Conservation (phyloP, 2,888 invertebrate species). For the Tribolium freemani region DNA sequence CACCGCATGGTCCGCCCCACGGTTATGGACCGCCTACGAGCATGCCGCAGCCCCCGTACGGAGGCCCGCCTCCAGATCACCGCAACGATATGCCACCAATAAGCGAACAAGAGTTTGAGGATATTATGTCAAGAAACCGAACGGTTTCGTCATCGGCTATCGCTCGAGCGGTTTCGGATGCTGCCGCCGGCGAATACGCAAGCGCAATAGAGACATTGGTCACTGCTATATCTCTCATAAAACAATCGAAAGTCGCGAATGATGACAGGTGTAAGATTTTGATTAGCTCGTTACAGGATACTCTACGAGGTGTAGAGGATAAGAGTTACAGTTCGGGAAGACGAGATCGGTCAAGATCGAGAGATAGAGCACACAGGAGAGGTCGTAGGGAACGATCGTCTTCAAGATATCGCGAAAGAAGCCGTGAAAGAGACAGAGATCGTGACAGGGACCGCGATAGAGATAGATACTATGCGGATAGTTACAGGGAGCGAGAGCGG, state of each 20-base stretch:
- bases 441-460: constrained; percentile 69
- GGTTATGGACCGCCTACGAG: constrained; percentile 71
- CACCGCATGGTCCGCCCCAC: constrained; percentile 60
- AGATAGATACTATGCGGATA: constrained; percentile 66
- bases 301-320: constrained; percentile 96
- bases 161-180: constrained; percentile 96
- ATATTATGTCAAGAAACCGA: constrained; percentile 96
- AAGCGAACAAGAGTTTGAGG: constrained; percentile 97
- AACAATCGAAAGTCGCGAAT: constrained; percentile 91
- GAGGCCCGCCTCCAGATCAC: constrained; percentile 74
- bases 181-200: constrained; percentile 96
- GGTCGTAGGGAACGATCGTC: constrained; percentile 66
- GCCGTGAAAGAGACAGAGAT: constrained; percentile 69
- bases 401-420: constrained; percentile 71
- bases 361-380: constrained; percentile 65
- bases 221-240: constrained; percentile 98
- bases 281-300: constrained; percentile 93
- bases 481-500: constrained; percentile 72
- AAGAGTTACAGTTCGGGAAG: constrained; percentile 91
- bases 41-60: constrained; percentile 71
- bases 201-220: constrained; percentile 99
- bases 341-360: constrained; percentile 71
- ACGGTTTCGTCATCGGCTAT: constrained; percentile 98
- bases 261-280: constrained; percentile 99
- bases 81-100: constrained; percentile 75